Conservation (phyloP, 1,140 invertebrate genomes). For the Brachionus koreanus region DNA sequence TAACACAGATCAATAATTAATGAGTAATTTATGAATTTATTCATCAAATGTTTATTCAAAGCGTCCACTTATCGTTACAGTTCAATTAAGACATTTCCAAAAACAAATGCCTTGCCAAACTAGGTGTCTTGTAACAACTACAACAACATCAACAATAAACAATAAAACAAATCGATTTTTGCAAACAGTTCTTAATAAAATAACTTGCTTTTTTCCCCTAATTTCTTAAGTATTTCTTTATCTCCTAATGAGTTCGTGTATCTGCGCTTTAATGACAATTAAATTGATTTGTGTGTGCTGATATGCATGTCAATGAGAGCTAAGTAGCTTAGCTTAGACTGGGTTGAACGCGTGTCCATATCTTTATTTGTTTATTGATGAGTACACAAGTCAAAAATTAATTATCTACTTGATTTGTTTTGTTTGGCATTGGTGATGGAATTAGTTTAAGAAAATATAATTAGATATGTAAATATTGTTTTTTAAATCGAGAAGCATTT, state of each 20-base stretch:
- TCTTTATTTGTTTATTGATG: conserved; percentile 32
- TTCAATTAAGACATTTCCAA: not conserved
- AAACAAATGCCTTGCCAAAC: not conserved
- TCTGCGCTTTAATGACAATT: conserved; percentile 36
- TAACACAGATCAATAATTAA: not conserved
- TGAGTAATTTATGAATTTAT: not conserved
- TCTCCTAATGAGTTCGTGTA: conserved; percentile 28
- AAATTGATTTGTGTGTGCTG: conserved; percentile 23
- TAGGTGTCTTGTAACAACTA: not conserved
- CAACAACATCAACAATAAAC: too few relatives aligned
- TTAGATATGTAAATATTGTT: not conserved
- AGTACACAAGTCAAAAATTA: conserved; percentile 37
- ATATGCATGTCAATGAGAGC: conserved; percentile 33
- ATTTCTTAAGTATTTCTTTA: not conserved
- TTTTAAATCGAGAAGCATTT: not conserved
- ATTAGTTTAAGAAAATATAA: conserved; percentile 11
- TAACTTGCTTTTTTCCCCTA: not conserved
- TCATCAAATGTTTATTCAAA: not conserved
- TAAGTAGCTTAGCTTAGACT: not conserved
- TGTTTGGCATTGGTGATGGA: not conserved
- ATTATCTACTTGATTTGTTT: conserved; percentile 17
- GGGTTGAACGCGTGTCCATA: conserved; percentile 21
- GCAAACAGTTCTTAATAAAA: not conserved
- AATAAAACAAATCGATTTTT: not conserved
- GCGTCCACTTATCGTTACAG: conserved; percentile 31